Evolutionary conservation across 2,113 vertebrate genomes (phyloP).

Genomic region (Miniopterus natalensis): DNA sequence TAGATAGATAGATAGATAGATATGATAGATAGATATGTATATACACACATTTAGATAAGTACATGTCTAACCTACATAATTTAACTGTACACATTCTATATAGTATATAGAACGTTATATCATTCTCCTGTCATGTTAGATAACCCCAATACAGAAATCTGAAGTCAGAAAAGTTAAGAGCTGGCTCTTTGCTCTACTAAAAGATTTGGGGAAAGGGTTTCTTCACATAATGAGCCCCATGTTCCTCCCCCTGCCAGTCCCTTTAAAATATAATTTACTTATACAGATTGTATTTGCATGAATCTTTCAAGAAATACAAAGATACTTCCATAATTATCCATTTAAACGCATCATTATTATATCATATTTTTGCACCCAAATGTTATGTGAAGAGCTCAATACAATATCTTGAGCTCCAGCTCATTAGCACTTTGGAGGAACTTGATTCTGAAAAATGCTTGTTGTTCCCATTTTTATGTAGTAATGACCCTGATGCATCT

Average conservation of each 20-base stretch:
- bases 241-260: neutral
- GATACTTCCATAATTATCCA: neutral
- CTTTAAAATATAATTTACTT: neutral
- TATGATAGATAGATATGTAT: neutral
- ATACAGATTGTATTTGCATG: neutral
- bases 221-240: neutral
- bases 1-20: too few relatives aligned
- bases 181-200: neutral
- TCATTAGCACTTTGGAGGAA: neutral
- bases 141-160: neutral
- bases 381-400: neutral
- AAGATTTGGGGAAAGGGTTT: neutral
- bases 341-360: slow-evolving; percentile 11
- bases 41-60: neutral
- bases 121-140: neutral
- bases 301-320: slow-evolving; percentile 21
- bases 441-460: slow-evolving; percentile 8
- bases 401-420: neutral
- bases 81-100: neutral
- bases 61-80: neutral
- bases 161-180: neutral
- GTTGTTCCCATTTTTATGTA: neutral
- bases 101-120: neutral
- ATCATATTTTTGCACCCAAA: neutral
- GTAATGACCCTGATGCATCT: neutral